These are phyloP conservation scores for Siniperca chuatsi DNA, from an alignment of 2,113 vertebrate species.

Conservation along the genomic window DNA sequence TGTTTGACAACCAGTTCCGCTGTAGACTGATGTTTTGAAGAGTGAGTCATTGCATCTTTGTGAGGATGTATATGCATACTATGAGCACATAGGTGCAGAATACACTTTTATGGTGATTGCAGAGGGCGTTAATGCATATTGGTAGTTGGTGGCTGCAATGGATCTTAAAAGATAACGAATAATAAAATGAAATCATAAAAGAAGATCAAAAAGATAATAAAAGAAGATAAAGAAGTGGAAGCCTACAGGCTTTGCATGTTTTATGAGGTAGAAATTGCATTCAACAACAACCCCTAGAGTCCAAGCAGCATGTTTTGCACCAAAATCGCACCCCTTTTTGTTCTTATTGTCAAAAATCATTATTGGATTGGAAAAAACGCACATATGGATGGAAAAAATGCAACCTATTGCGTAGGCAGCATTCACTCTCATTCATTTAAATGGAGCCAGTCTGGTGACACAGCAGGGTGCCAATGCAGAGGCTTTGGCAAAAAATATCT, in stretches of 20 bases:
- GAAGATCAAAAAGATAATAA: neutral
- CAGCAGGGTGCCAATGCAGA: too few species aligned
- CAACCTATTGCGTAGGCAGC: neutral
- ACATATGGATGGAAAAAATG: neutral
- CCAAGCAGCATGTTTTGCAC: neutral
- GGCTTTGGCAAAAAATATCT: too few species aligned
- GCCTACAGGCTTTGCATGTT: neutral
- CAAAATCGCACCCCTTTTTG: neutral
- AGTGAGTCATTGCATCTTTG: neutral
- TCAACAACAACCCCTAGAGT: neutral
- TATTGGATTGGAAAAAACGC: too few species aligned
- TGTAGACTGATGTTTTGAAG: slow-evolving; percentile 5
- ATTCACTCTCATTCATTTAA: neutral
- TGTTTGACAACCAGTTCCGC: neutral
- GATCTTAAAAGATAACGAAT: neutral
- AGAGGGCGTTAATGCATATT: neutral
- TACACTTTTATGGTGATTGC: neutral
- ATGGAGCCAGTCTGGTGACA: too few species aligned
- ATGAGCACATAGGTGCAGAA: slow-evolving; percentile 15
- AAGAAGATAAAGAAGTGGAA: neutral
- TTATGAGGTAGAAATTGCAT: neutral
- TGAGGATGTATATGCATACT: neutral
- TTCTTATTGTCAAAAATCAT: neutral
- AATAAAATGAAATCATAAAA: neutral
- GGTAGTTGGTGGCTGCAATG: neutral